Evolutionary conservation across 2,113 vertebrate species (phyloP).

Genomic region (Chamaetylas fuelleborni): DNA sequence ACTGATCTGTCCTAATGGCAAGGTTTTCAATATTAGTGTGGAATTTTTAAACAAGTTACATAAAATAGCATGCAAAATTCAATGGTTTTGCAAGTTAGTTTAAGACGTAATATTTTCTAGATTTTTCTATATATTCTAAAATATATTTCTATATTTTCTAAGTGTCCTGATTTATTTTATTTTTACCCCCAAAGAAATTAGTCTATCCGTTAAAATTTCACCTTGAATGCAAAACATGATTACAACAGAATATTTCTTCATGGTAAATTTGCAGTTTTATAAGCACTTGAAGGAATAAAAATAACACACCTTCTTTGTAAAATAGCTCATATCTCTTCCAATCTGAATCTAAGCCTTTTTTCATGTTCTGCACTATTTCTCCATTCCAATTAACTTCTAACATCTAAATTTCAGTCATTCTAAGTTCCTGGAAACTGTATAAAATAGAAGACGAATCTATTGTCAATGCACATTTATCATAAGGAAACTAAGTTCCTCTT

Average conservation of each 20-base stretch:
- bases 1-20: rapidly evolving
- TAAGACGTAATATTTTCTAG: background rate
- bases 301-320: background rate
- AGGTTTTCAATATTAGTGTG: background rate
- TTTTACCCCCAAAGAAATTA: background rate
- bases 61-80: background rate
- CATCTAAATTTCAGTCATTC: background rate
- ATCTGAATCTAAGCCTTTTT: background rate
- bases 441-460: background rate
- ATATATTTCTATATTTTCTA: background rate
- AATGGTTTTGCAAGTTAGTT: background rate
- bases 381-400: background rate
- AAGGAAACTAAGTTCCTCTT: background rate
- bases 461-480: rapidly evolving
- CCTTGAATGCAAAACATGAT: background rate
- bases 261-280: background rate
- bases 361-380: background rate
- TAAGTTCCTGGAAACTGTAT: background rate
- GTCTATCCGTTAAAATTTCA: background rate
- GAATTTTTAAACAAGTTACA: background rate
- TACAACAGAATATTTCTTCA: background rate
- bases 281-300: background rate
- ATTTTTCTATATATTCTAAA: background rate
- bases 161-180: background rate
- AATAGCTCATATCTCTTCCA: background rate